A percentile compares a stretch with the other conserved stretches of the same genome.
Conservation (phyloP, 2,797 vertebrate species). For the Trematomus bernacchii region DNA sequence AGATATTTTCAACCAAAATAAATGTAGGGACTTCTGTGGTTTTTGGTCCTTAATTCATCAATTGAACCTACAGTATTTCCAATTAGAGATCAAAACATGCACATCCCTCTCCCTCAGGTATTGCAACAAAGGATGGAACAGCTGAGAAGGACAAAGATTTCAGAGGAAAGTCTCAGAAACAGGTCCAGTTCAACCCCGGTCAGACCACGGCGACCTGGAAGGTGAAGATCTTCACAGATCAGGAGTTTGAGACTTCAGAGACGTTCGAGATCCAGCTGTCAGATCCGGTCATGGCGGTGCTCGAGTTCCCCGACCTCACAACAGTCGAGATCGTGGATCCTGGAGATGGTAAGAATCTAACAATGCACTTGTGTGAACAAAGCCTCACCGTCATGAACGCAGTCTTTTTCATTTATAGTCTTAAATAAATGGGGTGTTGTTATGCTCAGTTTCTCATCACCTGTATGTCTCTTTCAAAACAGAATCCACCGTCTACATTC, state of each 20-base stretch:
- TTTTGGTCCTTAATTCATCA: not conserved
- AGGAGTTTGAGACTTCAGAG: conserved; percentile 90
- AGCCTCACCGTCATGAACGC: too few relatives aligned
- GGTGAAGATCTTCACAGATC: conserved; percentile 90
- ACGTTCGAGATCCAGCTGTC: conserved; percentile 90
- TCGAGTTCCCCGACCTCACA: conserved; percentile 87
- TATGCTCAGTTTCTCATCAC: not conserved
- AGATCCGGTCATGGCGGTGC: conserved; percentile 89
- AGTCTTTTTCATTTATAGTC: not conserved
- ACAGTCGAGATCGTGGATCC: conserved; percentile 91
- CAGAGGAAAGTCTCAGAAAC: conserved; percentile 88
- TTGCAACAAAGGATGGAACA: conserved; percentile 89
- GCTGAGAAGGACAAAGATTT: conserved; percentile 91
- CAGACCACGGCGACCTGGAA: conserved; percentile 89
- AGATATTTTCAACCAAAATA: conserved; percentile 8
- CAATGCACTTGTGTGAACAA: not conserved
- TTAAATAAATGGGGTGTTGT: not conserved
- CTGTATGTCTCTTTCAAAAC: conserved; percentile 44
- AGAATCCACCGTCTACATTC: conserved; percentile 92
- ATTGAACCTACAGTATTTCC: not conserved
- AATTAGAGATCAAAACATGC: not conserved
- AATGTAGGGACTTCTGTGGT: not conserved
- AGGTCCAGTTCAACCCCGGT: conserved; percentile 91
- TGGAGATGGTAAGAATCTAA: conserved; percentile 85
- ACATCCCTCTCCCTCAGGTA: conserved; percentile 72